Percentiles rank a stretch among this genome's conserved stretches.
These are phyloP conservation scores for Amiota minor DNA, from an alignment of 2,888 invertebrate genomes.

Conservation along the genomic window DNA sequence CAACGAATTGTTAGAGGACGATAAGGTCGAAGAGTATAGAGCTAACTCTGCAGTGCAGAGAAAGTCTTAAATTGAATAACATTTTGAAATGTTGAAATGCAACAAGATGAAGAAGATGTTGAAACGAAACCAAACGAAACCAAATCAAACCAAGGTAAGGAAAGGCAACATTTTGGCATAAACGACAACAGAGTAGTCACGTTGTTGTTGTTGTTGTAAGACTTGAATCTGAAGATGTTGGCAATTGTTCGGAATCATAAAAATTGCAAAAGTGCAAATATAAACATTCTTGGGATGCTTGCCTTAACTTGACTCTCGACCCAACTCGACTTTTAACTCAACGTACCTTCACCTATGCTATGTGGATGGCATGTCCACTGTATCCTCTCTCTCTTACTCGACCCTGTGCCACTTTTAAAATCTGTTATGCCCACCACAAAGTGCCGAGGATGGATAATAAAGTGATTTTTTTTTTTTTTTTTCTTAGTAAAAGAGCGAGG, in stretches of 20 bases:
- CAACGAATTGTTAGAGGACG: too few species aligned
- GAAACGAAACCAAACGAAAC: not conserved
- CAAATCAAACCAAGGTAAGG: not conserved
- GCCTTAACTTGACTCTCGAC: not conserved
- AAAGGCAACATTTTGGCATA: constrained; percentile 8
- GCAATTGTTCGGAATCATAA: constrained; percentile 26
- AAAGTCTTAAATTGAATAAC: constrained; percentile 11
- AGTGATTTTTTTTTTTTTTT: constrained; percentile 11
- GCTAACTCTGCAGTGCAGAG: constrained; percentile 1
- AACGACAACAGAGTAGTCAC: not conserved
- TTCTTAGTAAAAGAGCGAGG: constrained; percentile 6
- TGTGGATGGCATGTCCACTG: not conserved
- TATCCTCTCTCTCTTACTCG: not conserved
- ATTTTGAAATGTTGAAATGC: constrained; percentile 4
- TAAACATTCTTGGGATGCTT: constrained; percentile 16
- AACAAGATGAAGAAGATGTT: not conserved
- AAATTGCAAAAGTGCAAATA: constrained; percentile 27
- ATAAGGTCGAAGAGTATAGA: too few species aligned
- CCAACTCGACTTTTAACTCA: not conserved
- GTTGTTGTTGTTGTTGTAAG: not conserved
- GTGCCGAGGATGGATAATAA: constrained; percentile 12
- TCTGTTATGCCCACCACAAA: too few species aligned
- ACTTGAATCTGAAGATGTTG: constrained; percentile 24
- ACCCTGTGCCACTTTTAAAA: not conserved
- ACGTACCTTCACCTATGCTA: not conserved